Percentiles rank a stretch among this genome's conserved stretches.
Conservation (phyloP, 2,888 invertebrate species). For the Drosophila kuntzei region DNA sequence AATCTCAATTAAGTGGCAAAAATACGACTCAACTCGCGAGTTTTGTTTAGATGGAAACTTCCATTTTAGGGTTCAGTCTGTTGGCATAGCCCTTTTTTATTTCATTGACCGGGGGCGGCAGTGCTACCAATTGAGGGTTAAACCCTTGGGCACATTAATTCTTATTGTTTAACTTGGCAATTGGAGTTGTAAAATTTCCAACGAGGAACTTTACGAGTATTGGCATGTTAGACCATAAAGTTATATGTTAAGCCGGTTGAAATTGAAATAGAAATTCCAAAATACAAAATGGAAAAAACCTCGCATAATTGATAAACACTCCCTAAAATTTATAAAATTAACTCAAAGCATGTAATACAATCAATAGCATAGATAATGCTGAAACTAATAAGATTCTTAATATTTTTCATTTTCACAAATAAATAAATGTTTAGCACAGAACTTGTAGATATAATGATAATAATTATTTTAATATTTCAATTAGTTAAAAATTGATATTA, state of each 20-base stretch:
- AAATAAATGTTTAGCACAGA: too few relatives aligned
- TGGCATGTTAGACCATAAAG: constrained; percentile 47
- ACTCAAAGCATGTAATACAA: neutral
- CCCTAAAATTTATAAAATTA: neutral
- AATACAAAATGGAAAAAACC: neutral
- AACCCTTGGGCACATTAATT: constrained; percentile 68
- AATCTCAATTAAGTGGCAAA: constrained; percentile 80
- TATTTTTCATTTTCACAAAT: neutral
- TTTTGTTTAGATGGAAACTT: constrained; percentile 48
- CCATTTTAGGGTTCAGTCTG: constrained; percentile 55
- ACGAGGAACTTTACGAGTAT: constrained; percentile 43
- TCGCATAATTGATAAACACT: neutral
- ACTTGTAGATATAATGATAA: too few relatives aligned
- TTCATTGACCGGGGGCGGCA: constrained; percentile 28
- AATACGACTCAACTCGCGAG: constrained; percentile 46
- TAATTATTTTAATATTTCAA: too few relatives aligned
- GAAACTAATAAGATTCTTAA: neutral
- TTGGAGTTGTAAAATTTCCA: constrained; percentile 45
- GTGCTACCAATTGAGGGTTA: constrained; percentile 68
- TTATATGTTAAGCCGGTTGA: constrained; percentile 31
- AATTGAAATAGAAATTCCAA: constrained; percentile 1
- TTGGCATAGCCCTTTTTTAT: constrained; percentile 63
- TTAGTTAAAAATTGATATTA: neutral
- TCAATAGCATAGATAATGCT: neutral
- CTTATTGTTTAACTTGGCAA: constrained; percentile 49